phyloP scores from a whole-genome alignment of 2,888 invertebrate genomes.

The Conus canariensis region DNA sequence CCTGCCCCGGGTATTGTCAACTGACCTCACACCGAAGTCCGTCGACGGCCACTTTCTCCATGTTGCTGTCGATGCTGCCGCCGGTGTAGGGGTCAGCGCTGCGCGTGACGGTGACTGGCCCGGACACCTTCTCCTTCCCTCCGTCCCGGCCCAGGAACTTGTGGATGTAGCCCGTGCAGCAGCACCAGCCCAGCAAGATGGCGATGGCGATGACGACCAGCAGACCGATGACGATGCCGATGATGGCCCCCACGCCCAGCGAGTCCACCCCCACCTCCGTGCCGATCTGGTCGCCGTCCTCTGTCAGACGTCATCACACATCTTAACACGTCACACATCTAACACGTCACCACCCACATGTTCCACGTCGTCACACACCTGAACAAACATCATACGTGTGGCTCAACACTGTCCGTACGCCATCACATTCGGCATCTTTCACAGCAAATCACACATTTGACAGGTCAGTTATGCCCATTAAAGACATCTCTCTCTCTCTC shows the following conservation, averaged over 20 bases:
- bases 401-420: too few relatives aligned
- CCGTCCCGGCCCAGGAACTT: neutral
- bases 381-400: too few relatives aligned
- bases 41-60: slow-evolving; percentile 36
- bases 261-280: slow-evolving; percentile 56
- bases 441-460: too few relatives aligned
- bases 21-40: neutral
- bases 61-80: slow-evolving; percentile 34
- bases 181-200: slow-evolving; percentile 67
- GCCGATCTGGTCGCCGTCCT: slow-evolving; percentile 60
- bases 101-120: neutral
- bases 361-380: too few relatives aligned
- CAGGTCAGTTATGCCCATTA: too few relatives aligned
- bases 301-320: slow-evolving; percentile 48
- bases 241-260: slow-evolving; percentile 65
- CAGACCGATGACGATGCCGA: slow-evolving; percentile 66
- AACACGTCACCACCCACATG: too few relatives aligned
- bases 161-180: slow-evolving; percentile 58
- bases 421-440: neutral
- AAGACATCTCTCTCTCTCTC: too few relatives aligned
- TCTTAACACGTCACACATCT: too few relatives aligned
- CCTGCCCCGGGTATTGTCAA: neutral
- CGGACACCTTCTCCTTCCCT: neutral
- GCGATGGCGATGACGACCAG: slow-evolving; percentile 60
- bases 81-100: neutral